Percentiles rank a stretch among this genome's conserved stretches.
These are phyloP conservation scores for Dolichallabes microphthalmus DNA, from an alignment of 2,113 vertebrate genomes.

Conservation along the genomic window DNA sequence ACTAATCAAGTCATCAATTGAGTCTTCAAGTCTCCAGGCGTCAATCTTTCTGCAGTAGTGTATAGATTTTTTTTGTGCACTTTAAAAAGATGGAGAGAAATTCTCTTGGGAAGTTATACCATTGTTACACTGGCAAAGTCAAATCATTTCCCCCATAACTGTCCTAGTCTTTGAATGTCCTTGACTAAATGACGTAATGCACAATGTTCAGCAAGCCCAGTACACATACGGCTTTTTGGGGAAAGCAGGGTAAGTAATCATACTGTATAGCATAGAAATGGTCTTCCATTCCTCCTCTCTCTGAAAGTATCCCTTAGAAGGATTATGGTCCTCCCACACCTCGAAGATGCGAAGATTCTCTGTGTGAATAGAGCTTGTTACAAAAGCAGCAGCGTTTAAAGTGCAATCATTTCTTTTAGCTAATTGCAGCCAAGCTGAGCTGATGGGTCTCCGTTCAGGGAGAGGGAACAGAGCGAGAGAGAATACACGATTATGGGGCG, in stretches of 20 bases:
- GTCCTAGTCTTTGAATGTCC: constrained; percentile 13
- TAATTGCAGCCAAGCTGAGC: constrained; percentile 42
- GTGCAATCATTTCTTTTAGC: constrained; percentile 40
- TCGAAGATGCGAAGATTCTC: constrained; percentile 1
- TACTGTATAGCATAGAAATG: background rate
- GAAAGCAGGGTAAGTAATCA: background rate
- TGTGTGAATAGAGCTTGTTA: constrained; percentile 37
- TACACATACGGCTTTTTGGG: background rate
- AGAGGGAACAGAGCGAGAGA: background rate
- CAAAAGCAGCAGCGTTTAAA: constrained; percentile 39
- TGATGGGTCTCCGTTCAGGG: constrained; percentile 28
- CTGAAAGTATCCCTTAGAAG: constrained; percentile 24
- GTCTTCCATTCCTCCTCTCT: constrained; percentile 3
- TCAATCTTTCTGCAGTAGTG: constrained; percentile 51
- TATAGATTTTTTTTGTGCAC: constrained; percentile 36
- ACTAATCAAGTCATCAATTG: constrained; percentile 51
- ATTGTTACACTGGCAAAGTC: constrained; percentile 12
- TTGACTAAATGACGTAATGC: background rate
- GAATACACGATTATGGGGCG: background rate
- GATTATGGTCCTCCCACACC: constrained; percentile 29
- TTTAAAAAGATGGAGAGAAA: background rate
- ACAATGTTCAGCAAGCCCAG: background rate
- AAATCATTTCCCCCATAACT: constrained; percentile 28
- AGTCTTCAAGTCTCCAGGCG: too few species aligned
- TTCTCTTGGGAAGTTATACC: constrained; percentile 7